phyloP scores from a whole-genome alignment of 2,113 vertebrate species.

The Orycteropus afer region DNA sequence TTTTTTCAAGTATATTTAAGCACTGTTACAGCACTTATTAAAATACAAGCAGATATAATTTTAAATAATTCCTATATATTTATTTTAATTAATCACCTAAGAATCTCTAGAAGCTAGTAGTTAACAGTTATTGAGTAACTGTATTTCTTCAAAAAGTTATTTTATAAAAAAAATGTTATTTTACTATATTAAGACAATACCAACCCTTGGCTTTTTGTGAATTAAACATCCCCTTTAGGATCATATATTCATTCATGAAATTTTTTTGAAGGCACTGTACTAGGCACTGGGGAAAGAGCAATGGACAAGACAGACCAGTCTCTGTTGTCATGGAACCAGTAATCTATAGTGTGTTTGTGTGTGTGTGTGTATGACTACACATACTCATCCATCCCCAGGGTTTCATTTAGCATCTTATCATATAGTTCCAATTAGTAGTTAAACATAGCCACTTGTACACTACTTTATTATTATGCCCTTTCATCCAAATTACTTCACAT shows the following conservation, averaged over 20 bases:
- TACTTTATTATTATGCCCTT: neutral
- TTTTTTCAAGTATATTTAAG: neutral
- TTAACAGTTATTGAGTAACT: neutral
- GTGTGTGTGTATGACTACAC: neutral
- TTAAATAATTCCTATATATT: constrained; percentile 7
- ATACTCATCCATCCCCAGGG: too few relatives aligned
- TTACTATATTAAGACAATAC: too few relatives aligned
- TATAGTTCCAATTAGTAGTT: too few relatives aligned
- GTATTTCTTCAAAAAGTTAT: constrained; percentile 35
- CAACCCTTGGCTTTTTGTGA: neutral
- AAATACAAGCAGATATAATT: neutral
- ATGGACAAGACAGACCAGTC: neutral
- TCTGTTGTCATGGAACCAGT: neutral
- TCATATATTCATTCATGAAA: neutral
- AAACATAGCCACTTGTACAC: too few relatives aligned
- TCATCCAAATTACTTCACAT: constrained; percentile 5
- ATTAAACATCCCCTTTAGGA: neutral
- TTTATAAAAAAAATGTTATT: too few relatives aligned
- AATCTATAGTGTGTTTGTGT: neutral
- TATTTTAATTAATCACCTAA: constrained; percentile 42
- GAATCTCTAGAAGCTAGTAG: neutral
- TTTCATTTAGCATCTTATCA: too few relatives aligned
- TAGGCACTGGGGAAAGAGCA: neutral
- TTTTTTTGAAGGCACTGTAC: neutral
- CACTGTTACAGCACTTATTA: neutral